Percentiles rank a stretch among this genome's conserved stretches.
Evolutionary conservation across 2,797 vertebrate genomes (phyloP).

Genomic region (Diplodus sargus): DNA sequence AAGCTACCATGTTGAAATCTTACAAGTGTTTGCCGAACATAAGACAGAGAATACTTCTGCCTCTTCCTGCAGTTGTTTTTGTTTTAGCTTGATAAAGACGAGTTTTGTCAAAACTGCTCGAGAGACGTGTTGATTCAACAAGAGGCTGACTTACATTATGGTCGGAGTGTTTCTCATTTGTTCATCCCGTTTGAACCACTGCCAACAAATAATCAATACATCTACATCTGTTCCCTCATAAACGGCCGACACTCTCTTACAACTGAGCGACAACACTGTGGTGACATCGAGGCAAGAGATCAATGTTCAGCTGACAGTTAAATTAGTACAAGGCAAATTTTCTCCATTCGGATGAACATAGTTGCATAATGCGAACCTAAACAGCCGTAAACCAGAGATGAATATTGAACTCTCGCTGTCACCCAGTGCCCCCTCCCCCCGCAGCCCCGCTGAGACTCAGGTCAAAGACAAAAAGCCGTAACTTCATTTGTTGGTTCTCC

Average conservation of each 20-base stretch:
- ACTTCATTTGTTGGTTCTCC: conserved; percentile 54
- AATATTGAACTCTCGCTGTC: conserved; percentile 35
- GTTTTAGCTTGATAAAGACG: neutral
- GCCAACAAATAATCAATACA: neutral
- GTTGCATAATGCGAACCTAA: conserved; percentile 17
- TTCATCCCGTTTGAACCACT: neutral
- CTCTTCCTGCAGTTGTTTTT: neutral
- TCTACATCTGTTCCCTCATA: neutral
- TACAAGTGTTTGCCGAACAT: too few species aligned
- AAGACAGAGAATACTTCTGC: neutral
- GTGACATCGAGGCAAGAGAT: neutral
- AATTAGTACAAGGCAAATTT: conserved; percentile 1
- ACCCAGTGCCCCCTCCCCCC: conserved; percentile 7
- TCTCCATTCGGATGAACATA: conserved; percentile 15
- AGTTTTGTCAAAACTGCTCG: neutral
- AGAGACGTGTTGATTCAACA: neutral
- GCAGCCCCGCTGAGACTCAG: conserved; percentile 30
- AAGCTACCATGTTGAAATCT: too few species aligned
- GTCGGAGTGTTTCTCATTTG: neutral
- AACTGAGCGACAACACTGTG: conserved; percentile 1
- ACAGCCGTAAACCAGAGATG: conserved; percentile 36
- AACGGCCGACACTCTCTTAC: neutral
- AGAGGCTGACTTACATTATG: neutral
- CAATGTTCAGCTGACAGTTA: neutral
- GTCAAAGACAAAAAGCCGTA: conserved; percentile 44